A percentile compares a stretch with the other conserved stretches of the same genome.
Conservation (phyloP, 2,113 vertebrate genomes). For the Melanocharis versteri region DNA sequence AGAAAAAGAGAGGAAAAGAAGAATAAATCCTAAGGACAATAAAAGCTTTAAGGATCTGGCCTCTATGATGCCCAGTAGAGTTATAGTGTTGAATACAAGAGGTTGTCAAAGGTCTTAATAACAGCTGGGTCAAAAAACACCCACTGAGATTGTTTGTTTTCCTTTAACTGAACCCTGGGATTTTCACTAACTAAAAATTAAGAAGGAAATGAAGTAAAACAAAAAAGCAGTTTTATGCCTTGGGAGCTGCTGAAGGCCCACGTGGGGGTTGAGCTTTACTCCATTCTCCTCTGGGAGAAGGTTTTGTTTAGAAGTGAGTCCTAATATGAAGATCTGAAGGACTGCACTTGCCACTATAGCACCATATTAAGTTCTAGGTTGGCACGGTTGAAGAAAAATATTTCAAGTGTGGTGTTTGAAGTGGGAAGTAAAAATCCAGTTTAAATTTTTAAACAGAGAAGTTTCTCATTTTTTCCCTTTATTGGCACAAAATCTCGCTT, state of each 20-base stretch:
- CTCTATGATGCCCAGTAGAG: neutral
- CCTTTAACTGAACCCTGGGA: neutral
- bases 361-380: neutral
- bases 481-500: neutral
- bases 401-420: neutral
- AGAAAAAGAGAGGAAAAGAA: neutral
- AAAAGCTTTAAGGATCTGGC: neutral
- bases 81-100: neutral
- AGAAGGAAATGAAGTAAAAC: neutral
- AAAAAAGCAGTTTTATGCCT: neutral
- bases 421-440: neutral
- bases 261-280: neutral
- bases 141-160: neutral
- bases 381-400: neutral
- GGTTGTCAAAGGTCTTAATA: neutral
- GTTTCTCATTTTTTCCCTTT: neutral
- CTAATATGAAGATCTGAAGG: neutral
- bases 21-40: neutral
- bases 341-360: neutral
- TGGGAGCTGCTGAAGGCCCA: neutral
- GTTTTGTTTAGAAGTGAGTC: neutral
- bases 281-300: neutral
- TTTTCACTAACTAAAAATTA: neutral
- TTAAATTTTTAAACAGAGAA: neutral
- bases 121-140: neutral